Evolutionary conservation across 2,888 invertebrate genomes (phyloP).

Genomic region (Crossocerus cetratus): DNA sequence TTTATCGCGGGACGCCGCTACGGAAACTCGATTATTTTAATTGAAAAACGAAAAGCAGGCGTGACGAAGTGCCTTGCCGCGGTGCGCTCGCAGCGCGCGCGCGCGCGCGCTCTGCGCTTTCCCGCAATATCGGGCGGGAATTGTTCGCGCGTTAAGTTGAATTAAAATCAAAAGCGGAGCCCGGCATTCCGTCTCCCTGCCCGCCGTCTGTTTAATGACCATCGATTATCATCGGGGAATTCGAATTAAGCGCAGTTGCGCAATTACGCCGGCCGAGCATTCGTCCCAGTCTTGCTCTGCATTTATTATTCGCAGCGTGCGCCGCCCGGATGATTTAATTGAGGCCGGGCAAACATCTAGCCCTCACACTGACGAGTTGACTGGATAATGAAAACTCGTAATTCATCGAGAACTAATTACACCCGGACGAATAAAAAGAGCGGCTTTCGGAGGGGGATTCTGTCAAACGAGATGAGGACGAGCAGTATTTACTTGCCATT

Average conservation of each 20-base stretch:
- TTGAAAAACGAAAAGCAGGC: constrained; percentile 31
- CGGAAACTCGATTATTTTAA: constrained; percentile 14
- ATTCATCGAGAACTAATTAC: background rate
- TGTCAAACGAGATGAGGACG: too few relatives aligned
- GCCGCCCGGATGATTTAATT: constrained; percentile 41
- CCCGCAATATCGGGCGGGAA: constrained; percentile 16
- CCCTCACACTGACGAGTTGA: constrained; percentile 17
- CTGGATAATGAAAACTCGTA: constrained; percentile 36
- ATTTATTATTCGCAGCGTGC: constrained; percentile 30
- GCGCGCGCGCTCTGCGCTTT: too few relatives aligned
- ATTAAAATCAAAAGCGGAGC: constrained; percentile 46
- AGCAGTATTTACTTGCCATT: too few relatives aligned
- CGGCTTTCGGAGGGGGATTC: too few relatives aligned
- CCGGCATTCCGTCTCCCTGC: constrained; percentile 21
- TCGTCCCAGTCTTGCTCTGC: constrained; percentile 43
- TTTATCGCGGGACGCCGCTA: too few relatives aligned
- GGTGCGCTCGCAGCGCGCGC: constrained; percentile 4
- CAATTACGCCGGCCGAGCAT: constrained; percentile 33
- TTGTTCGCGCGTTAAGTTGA: constrained; percentile 46
- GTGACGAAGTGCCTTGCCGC: constrained; percentile 24
- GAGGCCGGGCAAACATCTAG: constrained; percentile 35
- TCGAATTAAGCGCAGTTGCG: constrained; percentile 45
- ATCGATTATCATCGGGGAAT: constrained; percentile 53
- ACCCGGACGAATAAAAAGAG: too few relatives aligned
- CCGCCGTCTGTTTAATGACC: constrained; percentile 42